Base-by-base conservation (phyloP, 2,888 invertebrate genomes). In the Tiliacea aurago region DNA sequence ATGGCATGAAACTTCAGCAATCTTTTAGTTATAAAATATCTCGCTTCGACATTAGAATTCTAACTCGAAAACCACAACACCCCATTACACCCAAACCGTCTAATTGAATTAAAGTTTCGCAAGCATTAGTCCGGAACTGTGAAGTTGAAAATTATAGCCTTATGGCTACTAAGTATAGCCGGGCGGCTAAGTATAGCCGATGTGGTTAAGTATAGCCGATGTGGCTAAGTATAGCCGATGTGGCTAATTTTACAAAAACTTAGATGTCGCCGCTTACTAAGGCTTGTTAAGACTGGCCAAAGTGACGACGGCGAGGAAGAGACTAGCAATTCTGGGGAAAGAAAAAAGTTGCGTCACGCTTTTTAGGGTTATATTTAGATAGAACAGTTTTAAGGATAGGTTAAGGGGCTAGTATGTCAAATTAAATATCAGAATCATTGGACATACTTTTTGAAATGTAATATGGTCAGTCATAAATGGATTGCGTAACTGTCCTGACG, bases 51-150 rank as follows among this genome's bases (percentile, higher is more conserved):
- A 51, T 58, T 4, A 37, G 4, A 63, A 58, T 4, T 58, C 23
- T 28, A 28, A 59, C 23, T 61, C 33, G 28, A 62, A 86, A 78
- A 80, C 49, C 33, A 33, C 61, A 77, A 70, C 69, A 73, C 61
- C 70, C 74, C 15, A 7, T 53, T 45, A 15, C 28, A 43, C 51
- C 47, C 37, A 62, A 64, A 77, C 20, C 70, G 18, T 78, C 88
- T 93, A 94, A 94, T 93, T 93, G 89, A 93, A 93, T 94, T 93
- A 93, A 84, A 90, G 85, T 88, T 92, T 92, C 89, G 93, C 93
- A 89, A 86, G 87, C 88, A 89, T 91, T 87, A 90, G 87, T 63
- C 47, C 73, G 72, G 67, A 89, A 88, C 89, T 92, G 92, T 90
- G 89, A 93, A 93, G 86, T 92, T 71, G 91, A 89, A 93, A 93